Evolutionary conservation across 2,888 invertebrate species (phyloP).

Genomic region (Synanthedon vespiformis): DNA sequence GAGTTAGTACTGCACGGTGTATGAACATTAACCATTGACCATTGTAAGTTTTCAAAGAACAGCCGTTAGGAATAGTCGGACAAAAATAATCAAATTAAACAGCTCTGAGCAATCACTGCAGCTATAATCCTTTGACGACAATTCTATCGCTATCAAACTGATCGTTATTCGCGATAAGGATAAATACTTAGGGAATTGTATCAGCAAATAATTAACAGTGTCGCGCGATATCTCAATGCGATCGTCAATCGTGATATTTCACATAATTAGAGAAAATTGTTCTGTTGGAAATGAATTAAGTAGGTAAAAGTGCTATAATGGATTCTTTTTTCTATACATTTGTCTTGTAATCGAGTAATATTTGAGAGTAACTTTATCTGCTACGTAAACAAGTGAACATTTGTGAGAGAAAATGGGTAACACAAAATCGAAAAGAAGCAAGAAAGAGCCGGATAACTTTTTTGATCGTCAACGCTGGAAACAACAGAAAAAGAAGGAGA

Average conservation of each 20-base stretch:
- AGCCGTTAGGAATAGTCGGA: too few relatives aligned
- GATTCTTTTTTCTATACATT: too few relatives aligned
- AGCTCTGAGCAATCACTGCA: slow-evolving; percentile 28
- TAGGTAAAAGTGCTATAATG: too few relatives aligned
- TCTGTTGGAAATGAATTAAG: too few relatives aligned
- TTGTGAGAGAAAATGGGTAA: slow-evolving; percentile 43
- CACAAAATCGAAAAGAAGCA: slow-evolving; percentile 44
- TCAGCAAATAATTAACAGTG: slow-evolving; percentile 34
- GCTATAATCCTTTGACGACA: slow-evolving; percentile 15
- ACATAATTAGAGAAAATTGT: too few relatives aligned
- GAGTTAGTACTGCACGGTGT: slow-evolving; percentile 6
- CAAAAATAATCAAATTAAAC: slow-evolving; percentile 1
- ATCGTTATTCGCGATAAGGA: slow-evolving; percentile 41
- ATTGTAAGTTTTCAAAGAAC: too few relatives aligned
- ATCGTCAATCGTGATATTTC: not conserved
- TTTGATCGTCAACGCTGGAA: slow-evolving; percentile 52
- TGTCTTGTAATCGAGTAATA: not conserved
- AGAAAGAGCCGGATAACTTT: slow-evolving; percentile 51
- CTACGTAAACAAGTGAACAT: slow-evolving; percentile 1
- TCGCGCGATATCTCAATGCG: slow-evolving; percentile 16
- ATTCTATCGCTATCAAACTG: slow-evolving; percentile 23
- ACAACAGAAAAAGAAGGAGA: slow-evolving; percentile 41
- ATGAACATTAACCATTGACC: not conserved
- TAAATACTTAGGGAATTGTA: slow-evolving; percentile 26
- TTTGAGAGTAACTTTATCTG: too few relatives aligned